These are phyloP conservation scores for Damaliscus lunatus DNA, from an alignment of 2,113 vertebrate genomes.

Conservation along the genomic window DNA sequence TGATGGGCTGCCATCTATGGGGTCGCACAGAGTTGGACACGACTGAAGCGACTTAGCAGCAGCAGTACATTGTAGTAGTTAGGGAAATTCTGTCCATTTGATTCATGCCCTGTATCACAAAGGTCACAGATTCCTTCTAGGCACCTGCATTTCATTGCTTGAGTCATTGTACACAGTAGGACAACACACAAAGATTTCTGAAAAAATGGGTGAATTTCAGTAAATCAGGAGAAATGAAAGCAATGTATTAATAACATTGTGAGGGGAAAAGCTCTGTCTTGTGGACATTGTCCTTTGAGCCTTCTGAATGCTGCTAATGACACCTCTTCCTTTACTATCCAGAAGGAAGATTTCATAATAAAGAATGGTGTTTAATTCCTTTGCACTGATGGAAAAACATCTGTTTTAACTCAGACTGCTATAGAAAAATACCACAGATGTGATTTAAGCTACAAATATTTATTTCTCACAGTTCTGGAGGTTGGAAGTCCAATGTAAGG, in stretches of 20 bases:
- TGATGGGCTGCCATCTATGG: no score
- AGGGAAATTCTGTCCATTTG: neutral
- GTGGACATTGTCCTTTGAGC: neutral
- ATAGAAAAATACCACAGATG: neutral
- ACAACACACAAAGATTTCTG: neutral
- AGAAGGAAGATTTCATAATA: neutral
- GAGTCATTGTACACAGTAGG: neutral
- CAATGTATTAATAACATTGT: neutral
- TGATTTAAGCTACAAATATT: neutral
- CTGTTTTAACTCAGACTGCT: neutral
- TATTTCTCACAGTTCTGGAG: neutral
- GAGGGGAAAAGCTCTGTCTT: neutral
- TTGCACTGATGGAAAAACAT: neutral
- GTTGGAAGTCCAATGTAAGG: neutral
- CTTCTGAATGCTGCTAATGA: neutral
- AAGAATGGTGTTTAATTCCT: neutral
- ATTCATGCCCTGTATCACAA: neutral
- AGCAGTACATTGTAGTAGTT: no score
- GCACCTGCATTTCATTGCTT: neutral
- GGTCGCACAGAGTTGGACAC: no score
- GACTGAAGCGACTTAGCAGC: no score
- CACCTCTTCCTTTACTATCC: neutral
- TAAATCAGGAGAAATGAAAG: neutral
- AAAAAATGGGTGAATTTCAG: neutral
- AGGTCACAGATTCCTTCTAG: neutral